Evolutionary conservation across 2,888 invertebrate genomes (phyloP), one percentile per base, ranked within the genome.

Genomic region (Peribatodes rhomboidaria): DNA sequence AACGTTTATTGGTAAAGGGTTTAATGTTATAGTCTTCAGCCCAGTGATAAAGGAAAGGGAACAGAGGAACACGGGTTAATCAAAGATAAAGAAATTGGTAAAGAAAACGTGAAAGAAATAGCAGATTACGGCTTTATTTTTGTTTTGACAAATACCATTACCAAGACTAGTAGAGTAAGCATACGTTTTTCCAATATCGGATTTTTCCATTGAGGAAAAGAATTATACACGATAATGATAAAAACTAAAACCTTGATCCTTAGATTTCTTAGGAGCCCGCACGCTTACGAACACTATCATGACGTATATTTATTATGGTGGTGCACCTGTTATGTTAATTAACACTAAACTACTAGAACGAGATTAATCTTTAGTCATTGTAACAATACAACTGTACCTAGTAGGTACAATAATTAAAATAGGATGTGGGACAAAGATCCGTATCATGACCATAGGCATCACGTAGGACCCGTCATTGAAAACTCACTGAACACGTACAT

Each of bases 401-500:
- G 50, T n/a, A n/a, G n/a, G n/a, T n/a, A 50, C 35, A 13, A 49
- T 33, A 37, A 16, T 13, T 16, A 65, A 42, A 60, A 60, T 46
- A 47, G 44, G 44, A 54, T 39, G 54, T 50, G 59, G 65, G 60
- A 67, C 69, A 71, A 65, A 59, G 54, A 60, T 62, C n/a, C 13
- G 7, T 63, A 65, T 62, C 65, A 46, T 27, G 27, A 6, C 27
- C 2, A 27, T 37, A 50, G 14, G 46, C 9, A 46, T 41, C 63
- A 65, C 61, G 64, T 68, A 70, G 61, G 27, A 54, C 49, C 27
- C 31, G 58, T 65, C 63, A 71, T 72, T 74, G 71, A 57, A 62
- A 68, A 71, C 65, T 66, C 67, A 69, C 54, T 54, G 56, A 63
- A 61, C 69, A 68, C 67, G 70, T 72, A 53, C 70, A 69, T 67